A percentile compares a stretch with the other conserved stretches of the same genome.
Evolutionary conservation across 2,888 invertebrate species (phyloP).

Genomic region (Omphaloscelis lunosa): DNA sequence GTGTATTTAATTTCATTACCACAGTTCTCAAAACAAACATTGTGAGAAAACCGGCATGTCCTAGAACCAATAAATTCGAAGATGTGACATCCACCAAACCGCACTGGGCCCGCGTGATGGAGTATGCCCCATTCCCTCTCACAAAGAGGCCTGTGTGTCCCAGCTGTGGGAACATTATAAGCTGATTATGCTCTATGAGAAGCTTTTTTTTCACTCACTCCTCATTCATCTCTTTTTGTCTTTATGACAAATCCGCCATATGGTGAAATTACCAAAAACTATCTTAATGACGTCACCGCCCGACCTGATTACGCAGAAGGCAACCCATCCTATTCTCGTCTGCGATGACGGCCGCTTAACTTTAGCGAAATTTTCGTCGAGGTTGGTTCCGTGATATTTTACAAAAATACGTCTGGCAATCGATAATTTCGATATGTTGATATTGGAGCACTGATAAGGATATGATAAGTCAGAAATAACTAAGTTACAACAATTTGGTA

Average conservation of each 20-base stretch:
- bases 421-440: conserved; percentile 25
- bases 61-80: too few species aligned
- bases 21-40: neutral
- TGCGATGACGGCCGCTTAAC: conserved; percentile 30
- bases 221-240: neutral
- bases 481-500: conserved; percentile 35
- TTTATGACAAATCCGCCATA: conserved; percentile 8
- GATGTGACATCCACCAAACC: neutral
- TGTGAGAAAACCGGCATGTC: neutral
- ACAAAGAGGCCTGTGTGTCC: neutral
- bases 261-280: conserved; percentile 13
- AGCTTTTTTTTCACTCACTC: neutral
- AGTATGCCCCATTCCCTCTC: neutral
- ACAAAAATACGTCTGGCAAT: neutral
- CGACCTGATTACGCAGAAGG: conserved; percentile 41
- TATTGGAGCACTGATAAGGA: conserved; percentile 50
- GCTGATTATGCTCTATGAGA: neutral
- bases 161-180: neutral
- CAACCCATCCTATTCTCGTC: conserved; percentile 57
- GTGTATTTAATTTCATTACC: neutral
- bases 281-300: conserved; percentile 43
- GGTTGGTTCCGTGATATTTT: conserved; percentile 3
- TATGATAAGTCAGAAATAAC: conserved; percentile 40
- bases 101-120: neutral
- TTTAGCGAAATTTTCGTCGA: neutral